A percentile compares a stretch with the other conserved stretches of the same genome.
Conservation (phyloP, 2,797 vertebrate species). For the Arvicola amphibius region DNA sequence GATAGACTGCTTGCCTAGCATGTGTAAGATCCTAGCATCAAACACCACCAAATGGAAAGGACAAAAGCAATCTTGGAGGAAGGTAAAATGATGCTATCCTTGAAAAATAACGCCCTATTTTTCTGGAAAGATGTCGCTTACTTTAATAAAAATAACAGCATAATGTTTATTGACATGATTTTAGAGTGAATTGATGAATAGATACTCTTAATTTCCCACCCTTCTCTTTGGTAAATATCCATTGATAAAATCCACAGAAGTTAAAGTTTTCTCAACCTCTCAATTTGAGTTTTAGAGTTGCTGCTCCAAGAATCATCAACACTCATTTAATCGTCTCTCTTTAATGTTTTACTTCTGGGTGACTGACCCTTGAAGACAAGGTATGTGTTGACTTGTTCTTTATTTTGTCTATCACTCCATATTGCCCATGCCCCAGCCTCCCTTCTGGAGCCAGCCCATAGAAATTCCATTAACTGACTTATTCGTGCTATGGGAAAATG, state of each 20-base stretch:
- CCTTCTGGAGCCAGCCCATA: background rate
- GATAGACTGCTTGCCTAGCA: background rate
- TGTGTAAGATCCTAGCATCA: background rate
- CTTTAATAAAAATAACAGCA: background rate
- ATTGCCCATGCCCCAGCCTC: accelerated
- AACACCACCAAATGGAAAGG: background rate
- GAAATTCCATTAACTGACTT: background rate
- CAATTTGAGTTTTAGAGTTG: background rate
- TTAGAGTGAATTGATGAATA: background rate
- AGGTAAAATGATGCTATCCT: background rate
- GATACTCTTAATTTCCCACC: background rate
- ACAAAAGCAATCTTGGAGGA: background rate
- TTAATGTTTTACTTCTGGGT: background rate
- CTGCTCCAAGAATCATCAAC: background rate
- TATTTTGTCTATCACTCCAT: background rate
- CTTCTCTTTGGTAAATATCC: background rate
- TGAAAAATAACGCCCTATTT: background rate
- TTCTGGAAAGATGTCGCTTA: background rate
- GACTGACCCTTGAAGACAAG: background rate
- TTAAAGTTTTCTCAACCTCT: background rate
- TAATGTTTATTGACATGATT: background rate
- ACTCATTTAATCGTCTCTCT: background rate
- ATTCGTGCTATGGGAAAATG: background rate
- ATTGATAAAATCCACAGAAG: background rate
- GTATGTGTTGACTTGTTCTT: background rate